Percentiles rank a stretch among this genome's conserved stretches.
phyloP scores from a whole-genome alignment of 2,113 vertebrate genomes.

The Nesogale talazaci region DNA sequence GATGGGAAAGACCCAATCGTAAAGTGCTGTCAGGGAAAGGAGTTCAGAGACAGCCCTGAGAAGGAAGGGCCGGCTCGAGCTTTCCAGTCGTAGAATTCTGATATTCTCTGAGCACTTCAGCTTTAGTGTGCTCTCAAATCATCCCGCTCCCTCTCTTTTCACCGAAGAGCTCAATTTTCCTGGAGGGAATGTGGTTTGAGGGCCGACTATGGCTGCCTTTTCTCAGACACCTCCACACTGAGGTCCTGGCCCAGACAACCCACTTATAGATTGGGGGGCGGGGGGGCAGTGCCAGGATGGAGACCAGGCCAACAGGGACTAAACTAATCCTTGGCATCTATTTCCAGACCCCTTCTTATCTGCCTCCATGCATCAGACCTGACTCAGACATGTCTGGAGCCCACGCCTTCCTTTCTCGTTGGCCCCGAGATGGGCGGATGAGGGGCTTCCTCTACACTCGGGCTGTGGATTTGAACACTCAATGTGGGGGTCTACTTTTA shows the following conservation, averaged over 20 bases:
- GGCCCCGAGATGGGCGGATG: not conserved
- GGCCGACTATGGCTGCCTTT: constrained; percentile 35
- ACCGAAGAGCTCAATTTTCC: not conserved
- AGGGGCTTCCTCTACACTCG: no score
- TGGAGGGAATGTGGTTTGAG: constrained; percentile 37
- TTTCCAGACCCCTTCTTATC: constrained; percentile 50
- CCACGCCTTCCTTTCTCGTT: constrained; percentile 20
- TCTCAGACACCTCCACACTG: constrained; percentile 55
- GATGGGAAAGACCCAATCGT: not conserved
- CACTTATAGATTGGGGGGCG: not conserved
- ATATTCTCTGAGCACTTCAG: not conserved
- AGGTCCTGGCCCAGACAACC: not conserved
- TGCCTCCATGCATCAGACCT: constrained; percentile 60
- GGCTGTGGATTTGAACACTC: no score
- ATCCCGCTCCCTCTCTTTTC: constrained; percentile 1
- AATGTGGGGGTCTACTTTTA: no score
- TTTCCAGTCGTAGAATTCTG: not conserved
- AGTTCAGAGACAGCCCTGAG: not conserved
- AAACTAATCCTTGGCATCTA: constrained; percentile 34
- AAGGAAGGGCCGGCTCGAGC: not conserved
- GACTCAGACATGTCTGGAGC: constrained; percentile 21
- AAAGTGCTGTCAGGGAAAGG: not conserved
- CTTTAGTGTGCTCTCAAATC: not conserved
- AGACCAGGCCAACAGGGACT: not conserved
- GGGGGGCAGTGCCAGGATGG: constrained; percentile 58